phyloP scores from a whole-genome alignment of 2,113 vertebrate genomes.

The Coryphaenoides rupestris region DNA sequence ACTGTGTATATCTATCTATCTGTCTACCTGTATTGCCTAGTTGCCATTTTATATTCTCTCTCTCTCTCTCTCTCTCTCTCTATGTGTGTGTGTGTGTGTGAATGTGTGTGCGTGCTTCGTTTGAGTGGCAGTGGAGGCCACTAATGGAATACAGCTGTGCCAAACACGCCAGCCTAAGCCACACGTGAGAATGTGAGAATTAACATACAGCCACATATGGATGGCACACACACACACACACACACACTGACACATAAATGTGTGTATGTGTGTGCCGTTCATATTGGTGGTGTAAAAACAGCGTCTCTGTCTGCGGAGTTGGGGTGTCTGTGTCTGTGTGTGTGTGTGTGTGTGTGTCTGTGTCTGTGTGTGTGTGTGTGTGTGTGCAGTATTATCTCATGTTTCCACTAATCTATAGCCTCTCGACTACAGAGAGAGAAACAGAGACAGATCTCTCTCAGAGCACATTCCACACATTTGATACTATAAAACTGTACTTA shows the following conservation, averaged over 20 bases:
- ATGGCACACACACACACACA: slow-evolving; percentile 19
- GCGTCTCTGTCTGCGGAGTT: not conserved
- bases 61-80: not conserved
- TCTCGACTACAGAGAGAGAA: slow-evolving; percentile 14
- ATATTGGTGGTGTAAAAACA: no score
- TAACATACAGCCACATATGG: slow-evolving; percentile 16
- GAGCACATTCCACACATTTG: no score
- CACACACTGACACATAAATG: slow-evolving; percentile 9
- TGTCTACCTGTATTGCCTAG: not conserved
- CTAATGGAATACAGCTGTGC: slow-evolving; percentile 69
- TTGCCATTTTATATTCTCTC: not conserved
- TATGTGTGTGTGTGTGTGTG: slow-evolving; percentile 19
- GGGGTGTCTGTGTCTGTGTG: slow-evolving; percentile 23
- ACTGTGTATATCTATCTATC: not conserved
- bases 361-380: slow-evolving; percentile 31
- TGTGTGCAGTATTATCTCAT: slow-evolving; percentile 29
- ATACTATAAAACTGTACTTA: no score
- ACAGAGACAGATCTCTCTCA: not conserved
- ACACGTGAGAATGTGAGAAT: slow-evolving; percentile 50
- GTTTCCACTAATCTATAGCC: slow-evolving; percentile 44
- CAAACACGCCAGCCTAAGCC: slow-evolving; percentile 54
- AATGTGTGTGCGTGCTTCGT: slow-evolving; percentile 19
- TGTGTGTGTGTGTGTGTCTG: slow-evolving; percentile 12
- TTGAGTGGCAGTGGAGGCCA: slow-evolving; percentile 54
- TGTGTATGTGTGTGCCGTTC: slow-evolving; percentile 22